Evolutionary conservation across 2,888 invertebrate genomes (phyloP).

Genomic region (Drosophila cognata): DNA sequence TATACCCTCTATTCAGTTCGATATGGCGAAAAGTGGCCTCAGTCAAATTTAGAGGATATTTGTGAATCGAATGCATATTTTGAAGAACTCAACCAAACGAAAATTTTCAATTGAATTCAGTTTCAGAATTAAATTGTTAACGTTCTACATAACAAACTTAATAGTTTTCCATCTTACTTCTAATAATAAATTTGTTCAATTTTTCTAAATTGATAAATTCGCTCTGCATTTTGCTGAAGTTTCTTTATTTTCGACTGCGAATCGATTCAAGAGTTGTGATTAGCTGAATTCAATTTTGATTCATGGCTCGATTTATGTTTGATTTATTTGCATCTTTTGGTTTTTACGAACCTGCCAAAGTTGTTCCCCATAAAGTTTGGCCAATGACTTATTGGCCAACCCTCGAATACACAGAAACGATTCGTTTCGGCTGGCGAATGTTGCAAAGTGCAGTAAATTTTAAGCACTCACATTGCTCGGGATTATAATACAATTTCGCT

Average conservation of each 20-base stretch:
- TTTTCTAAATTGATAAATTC: background rate
- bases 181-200: background rate
- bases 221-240: background rate
- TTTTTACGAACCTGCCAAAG: background rate
- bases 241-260: background rate
- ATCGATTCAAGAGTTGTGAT: background rate
- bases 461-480: slow-evolving; percentile 38
- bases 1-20: background rate
- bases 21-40: background rate
- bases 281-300: background rate
- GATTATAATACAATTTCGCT: slow-evolving; percentile 52
- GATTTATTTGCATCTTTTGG: background rate
- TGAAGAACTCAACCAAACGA: background rate
- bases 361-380: background rate
- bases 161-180: background rate
- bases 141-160: no score
- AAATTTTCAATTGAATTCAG: background rate
- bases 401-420: background rate
- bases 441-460: slow-evolving; percentile 8
- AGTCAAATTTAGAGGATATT: background rate
- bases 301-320: background rate
- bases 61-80: background rate
- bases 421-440: slow-evolving; percentile 1
- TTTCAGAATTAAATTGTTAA: no score
- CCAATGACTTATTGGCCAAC: background rate